Conservation (phyloP, 2,888 invertebrate genomes). For the Andrena bicolor region DNA sequence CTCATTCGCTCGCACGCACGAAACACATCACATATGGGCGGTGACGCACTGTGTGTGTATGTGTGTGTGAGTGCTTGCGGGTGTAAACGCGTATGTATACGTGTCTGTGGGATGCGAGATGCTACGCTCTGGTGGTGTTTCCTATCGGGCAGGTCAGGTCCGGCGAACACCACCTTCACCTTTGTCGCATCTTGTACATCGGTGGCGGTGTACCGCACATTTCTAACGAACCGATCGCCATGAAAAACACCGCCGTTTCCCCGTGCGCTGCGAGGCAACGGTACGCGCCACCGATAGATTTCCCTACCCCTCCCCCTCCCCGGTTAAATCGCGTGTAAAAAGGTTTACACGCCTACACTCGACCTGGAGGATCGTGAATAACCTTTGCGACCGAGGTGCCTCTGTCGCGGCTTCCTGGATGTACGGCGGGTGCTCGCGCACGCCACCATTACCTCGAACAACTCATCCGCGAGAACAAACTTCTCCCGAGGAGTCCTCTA, state of each 20-base stretch:
- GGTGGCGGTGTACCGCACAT: constrained; percentile 67
- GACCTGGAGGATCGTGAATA: constrained; percentile 13
- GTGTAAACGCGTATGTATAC: constrained; percentile 43
- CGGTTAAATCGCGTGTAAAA: constrained; percentile 30
- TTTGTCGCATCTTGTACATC: constrained; percentile 65
- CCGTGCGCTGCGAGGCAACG: constrained; percentile 25
- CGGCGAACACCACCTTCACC: constrained; percentile 68
- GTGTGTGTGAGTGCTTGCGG: constrained; percentile 29
- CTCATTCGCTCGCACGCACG: constrained; percentile 79
- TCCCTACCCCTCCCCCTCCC: neutral
- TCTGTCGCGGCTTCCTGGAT: constrained; percentile 43
- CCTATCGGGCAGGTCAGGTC: constrained; percentile 70
- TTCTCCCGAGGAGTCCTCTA: constrained; percentile 52
- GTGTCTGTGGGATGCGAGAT: constrained; percentile 37
- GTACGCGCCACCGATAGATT: constrained; percentile 46
- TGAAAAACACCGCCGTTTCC: constrained; percentile 56
- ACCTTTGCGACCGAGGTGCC: constrained; percentile 26
- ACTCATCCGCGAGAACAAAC: constrained; percentile 68
- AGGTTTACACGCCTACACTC: constrained; percentile 20
- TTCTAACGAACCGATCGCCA: constrained; percentile 61
- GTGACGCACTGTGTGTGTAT: constrained; percentile 70
- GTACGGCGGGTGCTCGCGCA: constrained; percentile 69
- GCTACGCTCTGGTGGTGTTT: constrained; percentile 55
- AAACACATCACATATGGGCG: constrained; percentile 81
- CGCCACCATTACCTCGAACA: constrained; percentile 69